Evolutionary conservation across 2,797 vertebrate genomes (phyloP).

Genomic region (Acipenser oxyrinchus): DNA sequence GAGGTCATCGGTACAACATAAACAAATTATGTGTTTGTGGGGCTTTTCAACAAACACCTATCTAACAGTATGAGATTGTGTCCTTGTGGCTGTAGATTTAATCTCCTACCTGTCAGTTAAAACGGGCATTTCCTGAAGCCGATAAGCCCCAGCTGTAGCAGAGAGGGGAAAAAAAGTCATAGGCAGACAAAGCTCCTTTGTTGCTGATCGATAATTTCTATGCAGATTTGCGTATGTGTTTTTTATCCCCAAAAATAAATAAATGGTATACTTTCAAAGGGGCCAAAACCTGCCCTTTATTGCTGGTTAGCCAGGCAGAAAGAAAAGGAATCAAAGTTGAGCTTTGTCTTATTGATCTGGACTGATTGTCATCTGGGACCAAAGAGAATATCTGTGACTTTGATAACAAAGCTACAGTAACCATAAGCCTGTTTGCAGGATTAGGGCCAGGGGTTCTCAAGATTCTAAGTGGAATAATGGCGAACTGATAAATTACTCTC

Average conservation of each 20-base stretch:
- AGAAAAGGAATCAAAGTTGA: conserved; percentile 43
- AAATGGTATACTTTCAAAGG: conserved; percentile 38
- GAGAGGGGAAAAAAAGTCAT: conserved; percentile 39
- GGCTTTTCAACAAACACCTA: conserved; percentile 59
- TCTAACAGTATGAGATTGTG: conserved; percentile 66
- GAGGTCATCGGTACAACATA: conserved; percentile 61
- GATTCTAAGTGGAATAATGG: conserved; percentile 19
- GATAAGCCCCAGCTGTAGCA: conserved; percentile 58
- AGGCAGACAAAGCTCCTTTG: conserved; percentile 81
- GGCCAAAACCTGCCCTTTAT: conserved; percentile 41
- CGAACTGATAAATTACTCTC: conserved; percentile 37
- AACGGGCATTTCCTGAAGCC: conserved; percentile 68
- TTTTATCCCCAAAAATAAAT: conserved; percentile 33
- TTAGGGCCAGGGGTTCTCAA: conserved; percentile 23
- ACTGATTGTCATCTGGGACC: conserved; percentile 48
- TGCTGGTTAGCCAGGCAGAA: conserved; percentile 27
- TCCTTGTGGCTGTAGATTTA: conserved; percentile 71
- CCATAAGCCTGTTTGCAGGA: conserved; percentile 8
- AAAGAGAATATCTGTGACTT: conserved; percentile 10
- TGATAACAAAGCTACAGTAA: conserved; percentile 9
- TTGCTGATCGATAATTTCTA: conserved; percentile 57
- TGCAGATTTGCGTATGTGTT: conserved; percentile 40
- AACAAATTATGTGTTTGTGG: conserved; percentile 69
- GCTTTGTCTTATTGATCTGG: conserved; percentile 49
- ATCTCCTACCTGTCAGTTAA: conserved; percentile 78